These are phyloP conservation scores for Stigmatopora argus DNA, from an alignment of 2,113 vertebrate genomes.

Conservation along the genomic window DNA sequence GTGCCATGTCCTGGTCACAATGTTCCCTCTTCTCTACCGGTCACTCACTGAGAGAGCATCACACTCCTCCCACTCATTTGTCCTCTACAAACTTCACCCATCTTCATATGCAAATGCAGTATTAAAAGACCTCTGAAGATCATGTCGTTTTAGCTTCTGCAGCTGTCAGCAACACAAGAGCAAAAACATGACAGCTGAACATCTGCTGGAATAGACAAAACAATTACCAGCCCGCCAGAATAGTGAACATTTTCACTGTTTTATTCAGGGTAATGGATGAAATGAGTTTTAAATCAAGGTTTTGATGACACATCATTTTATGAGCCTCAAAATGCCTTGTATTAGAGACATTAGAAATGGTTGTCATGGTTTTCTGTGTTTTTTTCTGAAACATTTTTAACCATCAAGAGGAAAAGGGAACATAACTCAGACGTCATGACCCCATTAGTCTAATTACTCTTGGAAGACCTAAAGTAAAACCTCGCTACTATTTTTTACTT, in stretches of 20 bases:
- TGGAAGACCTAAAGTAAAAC: not conserved
- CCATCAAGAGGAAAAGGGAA: not conserved
- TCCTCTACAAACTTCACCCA: constrained; percentile 59
- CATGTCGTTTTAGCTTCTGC: not conserved
- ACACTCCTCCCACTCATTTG: constrained; percentile 63
- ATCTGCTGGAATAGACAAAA: too few relatives aligned
- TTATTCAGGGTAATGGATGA: not conserved
- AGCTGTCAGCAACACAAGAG: not conserved
- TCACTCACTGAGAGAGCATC: constrained; percentile 67
- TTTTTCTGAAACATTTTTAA: not conserved
- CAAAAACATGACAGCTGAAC: too few relatives aligned
- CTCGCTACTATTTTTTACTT: not conserved
- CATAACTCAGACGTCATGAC: not conserved
- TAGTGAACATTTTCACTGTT: too few relatives aligned
- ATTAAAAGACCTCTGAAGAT: constrained; percentile 5
- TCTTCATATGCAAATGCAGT: constrained; percentile 24
- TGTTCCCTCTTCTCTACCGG: constrained; percentile 60
- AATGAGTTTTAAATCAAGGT: not conserved
- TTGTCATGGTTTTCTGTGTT: not conserved
- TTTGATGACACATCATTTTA: not conserved
- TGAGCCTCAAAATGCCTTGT: too few relatives aligned
- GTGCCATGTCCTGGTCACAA: constrained; percentile 62
- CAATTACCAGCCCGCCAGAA: too few relatives aligned
- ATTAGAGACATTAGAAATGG: not conserved
- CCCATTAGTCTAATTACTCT: not conserved